Evolutionary conservation across 2,888 invertebrate species (phyloP).

Genomic region (Drosophila pseudotalamancana): DNA sequence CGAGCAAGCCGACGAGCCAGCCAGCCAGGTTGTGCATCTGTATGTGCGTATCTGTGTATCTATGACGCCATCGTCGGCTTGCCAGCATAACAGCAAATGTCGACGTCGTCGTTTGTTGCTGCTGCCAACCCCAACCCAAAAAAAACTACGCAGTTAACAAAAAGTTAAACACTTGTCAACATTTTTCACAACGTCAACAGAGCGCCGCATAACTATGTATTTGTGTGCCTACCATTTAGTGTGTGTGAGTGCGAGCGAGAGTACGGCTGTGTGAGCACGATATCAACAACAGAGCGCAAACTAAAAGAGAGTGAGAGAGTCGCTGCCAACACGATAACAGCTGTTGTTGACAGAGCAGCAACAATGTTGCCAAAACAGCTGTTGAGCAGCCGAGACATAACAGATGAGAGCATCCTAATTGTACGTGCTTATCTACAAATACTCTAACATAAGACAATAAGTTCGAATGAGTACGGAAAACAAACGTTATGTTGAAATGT

Average conservation of each 20-base stretch:
- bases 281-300: constrained; percentile 50
- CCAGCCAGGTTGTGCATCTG: not conserved
- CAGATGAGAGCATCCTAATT: constrained; percentile 8
- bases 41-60: constrained; percentile 31
- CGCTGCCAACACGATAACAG: constrained; percentile 56
- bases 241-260: constrained; percentile 14
- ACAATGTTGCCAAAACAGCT: constrained; percentile 81
- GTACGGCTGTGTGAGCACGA: constrained; percentile 11
- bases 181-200: constrained; percentile 67
- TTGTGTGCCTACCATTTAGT: constrained; percentile 3
- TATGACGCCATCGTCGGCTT: constrained; percentile 68
- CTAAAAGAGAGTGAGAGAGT: not conserved
- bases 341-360: constrained; percentile 56
- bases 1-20: constrained; percentile 4
- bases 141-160: constrained; percentile 74
- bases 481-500: too few relatives aligned
- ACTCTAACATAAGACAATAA: too few relatives aligned
- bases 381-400: constrained; percentile 57
- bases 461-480: too few relatives aligned
- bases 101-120: constrained; percentile 40
- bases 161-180: constrained; percentile 73
- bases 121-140: constrained; percentile 57
- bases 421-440: not conserved
- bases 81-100: constrained; percentile 59
- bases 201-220: constrained; percentile 53